phyloP scores from a whole-genome alignment of 1,140 invertebrate species.

The Cydia pomonella region DNA sequence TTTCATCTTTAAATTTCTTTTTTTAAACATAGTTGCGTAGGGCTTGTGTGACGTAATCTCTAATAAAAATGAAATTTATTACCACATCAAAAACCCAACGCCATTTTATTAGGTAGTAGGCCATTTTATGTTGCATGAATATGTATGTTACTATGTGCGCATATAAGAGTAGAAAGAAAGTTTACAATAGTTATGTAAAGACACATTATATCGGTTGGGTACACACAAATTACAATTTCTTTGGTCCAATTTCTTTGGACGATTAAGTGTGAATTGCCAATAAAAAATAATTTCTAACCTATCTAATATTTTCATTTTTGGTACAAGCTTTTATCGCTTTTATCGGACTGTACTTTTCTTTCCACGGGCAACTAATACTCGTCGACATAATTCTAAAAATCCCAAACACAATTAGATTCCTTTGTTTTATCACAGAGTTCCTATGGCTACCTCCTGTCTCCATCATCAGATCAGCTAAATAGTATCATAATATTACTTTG shows the following conservation, averaged over 20 bases:
- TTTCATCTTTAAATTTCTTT: too few species aligned
- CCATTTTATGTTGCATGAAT: neutral
- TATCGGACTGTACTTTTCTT: too few species aligned
- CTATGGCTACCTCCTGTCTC: too few species aligned
- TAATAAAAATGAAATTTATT: neutral
- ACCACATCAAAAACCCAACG: neutral
- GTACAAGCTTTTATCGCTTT: too few species aligned
- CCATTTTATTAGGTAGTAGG: neutral
- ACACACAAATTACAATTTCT: neutral
- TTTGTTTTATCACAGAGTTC: too few species aligned
- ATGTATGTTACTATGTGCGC: neutral
- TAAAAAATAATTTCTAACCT: neutral
- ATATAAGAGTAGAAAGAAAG: neutral
- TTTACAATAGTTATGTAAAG: neutral
- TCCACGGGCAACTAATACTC: too few species aligned
- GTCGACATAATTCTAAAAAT: too few species aligned
- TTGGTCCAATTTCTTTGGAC: neutral
- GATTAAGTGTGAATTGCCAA: neutral
- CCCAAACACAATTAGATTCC: too few species aligned
- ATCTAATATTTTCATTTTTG: too few species aligned
- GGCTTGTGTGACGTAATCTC: neutral
- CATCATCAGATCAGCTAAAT: too few species aligned
- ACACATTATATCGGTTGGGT: neutral
- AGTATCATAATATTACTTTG: too few species aligned
- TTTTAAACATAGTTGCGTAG: neutral